A percentile compares a stretch with the other conserved stretches of the same genome.
Evolutionary conservation across 2,888 invertebrate genomes (phyloP).

Genomic region (Andrena hattorfiana): DNA sequence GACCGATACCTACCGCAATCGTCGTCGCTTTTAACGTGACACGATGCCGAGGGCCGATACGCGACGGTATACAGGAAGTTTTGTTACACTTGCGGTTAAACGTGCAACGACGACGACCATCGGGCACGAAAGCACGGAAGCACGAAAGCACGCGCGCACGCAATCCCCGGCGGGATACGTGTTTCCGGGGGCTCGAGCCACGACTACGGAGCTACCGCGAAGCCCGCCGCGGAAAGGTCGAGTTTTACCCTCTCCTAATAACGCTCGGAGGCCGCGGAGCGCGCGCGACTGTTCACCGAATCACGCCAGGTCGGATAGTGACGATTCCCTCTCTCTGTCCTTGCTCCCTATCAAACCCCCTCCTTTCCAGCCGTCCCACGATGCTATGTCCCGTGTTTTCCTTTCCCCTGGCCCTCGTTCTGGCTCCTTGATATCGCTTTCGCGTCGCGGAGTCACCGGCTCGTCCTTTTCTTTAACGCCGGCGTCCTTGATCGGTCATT

Average conservation of each 20-base stretch:
- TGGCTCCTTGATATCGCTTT: neutral
- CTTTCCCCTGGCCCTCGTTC: conserved; percentile 13
- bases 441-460: conserved; percentile 2
- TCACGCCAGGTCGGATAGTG: conserved; percentile 48
- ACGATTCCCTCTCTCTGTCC: conserved; percentile 25
- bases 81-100: conserved; percentile 60
- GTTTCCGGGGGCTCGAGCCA: conserved; percentile 13
- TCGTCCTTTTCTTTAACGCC: neutral
- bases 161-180: conserved; percentile 42
- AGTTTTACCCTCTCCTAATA: conserved; percentile 15
- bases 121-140: conserved; percentile 41
- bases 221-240: conserved; percentile 26
- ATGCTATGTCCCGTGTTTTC: conserved; percentile 13
- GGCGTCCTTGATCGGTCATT: conserved; percentile 23
- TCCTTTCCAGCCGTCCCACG: neutral
- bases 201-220: conserved; percentile 11
- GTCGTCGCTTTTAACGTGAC: conserved; percentile 42
- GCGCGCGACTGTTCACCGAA: conserved; percentile 36
- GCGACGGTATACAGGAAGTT: conserved; percentile 47
- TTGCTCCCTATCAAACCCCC: conserved; percentile 5
- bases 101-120: conserved; percentile 55
- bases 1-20: conserved; percentile 12
- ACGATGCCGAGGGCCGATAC: conserved; percentile 45
- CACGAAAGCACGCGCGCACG: conserved; percentile 36
- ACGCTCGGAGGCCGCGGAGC: conserved; percentile 23